Conservation (phyloP, 2,888 invertebrate genomes). For the Harmothoe impar region DNA sequence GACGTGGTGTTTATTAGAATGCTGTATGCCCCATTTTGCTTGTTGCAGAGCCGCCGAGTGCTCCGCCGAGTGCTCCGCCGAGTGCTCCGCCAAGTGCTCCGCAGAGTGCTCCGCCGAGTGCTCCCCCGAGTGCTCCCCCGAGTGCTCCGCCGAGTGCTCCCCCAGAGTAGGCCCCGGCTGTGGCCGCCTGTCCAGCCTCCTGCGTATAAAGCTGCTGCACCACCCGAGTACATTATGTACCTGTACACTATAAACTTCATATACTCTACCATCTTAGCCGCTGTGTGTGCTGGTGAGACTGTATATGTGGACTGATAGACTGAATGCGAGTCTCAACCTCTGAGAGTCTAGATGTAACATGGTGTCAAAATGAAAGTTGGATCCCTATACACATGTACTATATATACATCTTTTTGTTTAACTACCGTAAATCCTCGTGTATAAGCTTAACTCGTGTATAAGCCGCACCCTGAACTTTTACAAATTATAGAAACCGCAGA, state of each 20-base stretch:
- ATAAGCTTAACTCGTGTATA: too few relatives aligned
- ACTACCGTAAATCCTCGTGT: too few relatives aligned
- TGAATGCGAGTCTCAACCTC: neutral
- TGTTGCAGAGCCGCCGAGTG: conserved; percentile 14
- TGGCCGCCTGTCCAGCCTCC: neutral
- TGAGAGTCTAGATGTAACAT: neutral
- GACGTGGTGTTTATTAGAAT: too few relatives aligned
- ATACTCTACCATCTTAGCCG: neutral
- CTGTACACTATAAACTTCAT: too few relatives aligned
- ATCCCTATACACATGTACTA: too few relatives aligned
- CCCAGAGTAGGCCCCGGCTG: neutral
- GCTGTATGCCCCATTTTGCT: neutral
- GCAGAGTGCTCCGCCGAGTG: too few relatives aligned
- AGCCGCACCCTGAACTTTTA: too few relatives aligned
- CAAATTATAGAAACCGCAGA: too few relatives aligned
- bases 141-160: neutral
- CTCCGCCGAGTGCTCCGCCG: too few relatives aligned
- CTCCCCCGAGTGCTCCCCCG: too few relatives aligned
- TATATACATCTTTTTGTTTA: too few relatives aligned
- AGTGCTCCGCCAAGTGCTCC: too few relatives aligned
- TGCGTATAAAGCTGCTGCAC: neutral
- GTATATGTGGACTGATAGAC: neutral
- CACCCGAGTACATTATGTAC: neutral
- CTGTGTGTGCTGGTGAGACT: neutral
- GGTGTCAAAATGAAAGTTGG: conserved; percentile 1